These are phyloP conservation scores for Sebastes nivosus DNA, from an alignment of 2,797 vertebrate species.

Conservation along the genomic window DNA sequence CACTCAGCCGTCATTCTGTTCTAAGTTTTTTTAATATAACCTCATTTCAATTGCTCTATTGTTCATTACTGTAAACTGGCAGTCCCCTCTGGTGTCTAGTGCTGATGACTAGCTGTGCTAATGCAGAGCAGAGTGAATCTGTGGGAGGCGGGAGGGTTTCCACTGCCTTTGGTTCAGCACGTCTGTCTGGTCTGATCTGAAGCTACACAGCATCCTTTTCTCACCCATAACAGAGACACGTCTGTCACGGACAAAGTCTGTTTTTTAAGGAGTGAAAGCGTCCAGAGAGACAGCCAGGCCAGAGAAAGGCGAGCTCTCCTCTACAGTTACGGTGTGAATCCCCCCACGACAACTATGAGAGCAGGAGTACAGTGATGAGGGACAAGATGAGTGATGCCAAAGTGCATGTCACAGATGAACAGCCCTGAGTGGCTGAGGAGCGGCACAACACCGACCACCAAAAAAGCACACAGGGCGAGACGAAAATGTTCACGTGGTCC, in stretches of 20 bases:
- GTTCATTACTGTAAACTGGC: slow-evolving; percentile 55
- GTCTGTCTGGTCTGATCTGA: slow-evolving; percentile 61
- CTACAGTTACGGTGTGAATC: slow-evolving; percentile 34
- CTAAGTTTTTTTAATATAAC: slow-evolving; percentile 23
- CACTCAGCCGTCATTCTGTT: slow-evolving; percentile 42
- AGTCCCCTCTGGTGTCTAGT: slow-evolving; percentile 52
- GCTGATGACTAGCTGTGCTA: slow-evolving; percentile 56
- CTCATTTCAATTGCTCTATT: slow-evolving; percentile 34
- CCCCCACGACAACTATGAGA: slow-evolving; percentile 82
- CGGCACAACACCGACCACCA: slow-evolving; percentile 58
- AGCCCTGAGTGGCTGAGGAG: slow-evolving; percentile 86
- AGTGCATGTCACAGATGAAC: slow-evolving; percentile 88
- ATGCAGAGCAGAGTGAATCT: slow-evolving; percentile 57
- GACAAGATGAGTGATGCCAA: slow-evolving; percentile 88
- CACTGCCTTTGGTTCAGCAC: slow-evolving; percentile 69
- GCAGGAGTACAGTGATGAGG: slow-evolving; percentile 86
- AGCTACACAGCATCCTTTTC: slow-evolving; percentile 41
- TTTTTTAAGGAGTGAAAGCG: slow-evolving; percentile 45
- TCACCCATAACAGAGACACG: slow-evolving; percentile 29
- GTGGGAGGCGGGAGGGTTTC: slow-evolving; percentile 57
- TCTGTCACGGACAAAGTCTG: slow-evolving; percentile 62
- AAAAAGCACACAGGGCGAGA: slow-evolving; percentile 72
- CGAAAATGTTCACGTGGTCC: slow-evolving; percentile 78
- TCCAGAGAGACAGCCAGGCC: slow-evolving; percentile 68
- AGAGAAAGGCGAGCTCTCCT: slow-evolving; percentile 65